Percentiles rank a stretch among this genome's conserved stretches.
Evolutionary conservation across 1,140 invertebrate species (phyloP).

Genomic region (Achroia grisella): DNA sequence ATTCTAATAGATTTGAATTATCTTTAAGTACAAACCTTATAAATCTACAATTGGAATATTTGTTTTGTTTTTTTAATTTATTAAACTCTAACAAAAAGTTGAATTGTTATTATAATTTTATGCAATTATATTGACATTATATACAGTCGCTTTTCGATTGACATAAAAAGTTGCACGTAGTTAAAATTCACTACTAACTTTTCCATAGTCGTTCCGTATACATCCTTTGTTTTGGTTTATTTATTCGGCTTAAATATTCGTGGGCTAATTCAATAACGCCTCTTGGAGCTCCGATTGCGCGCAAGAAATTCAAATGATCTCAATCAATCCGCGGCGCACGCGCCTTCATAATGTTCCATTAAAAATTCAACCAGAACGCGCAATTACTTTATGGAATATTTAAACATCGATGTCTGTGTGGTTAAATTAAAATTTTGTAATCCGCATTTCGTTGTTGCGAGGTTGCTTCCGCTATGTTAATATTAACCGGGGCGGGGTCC

Average conservation of each 20-base stretch:
- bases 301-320: conserved; percentile 60
- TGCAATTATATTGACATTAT: not conserved
- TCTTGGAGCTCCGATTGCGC: conserved; percentile 38
- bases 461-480: conserved; percentile 60
- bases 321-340: conserved; percentile 47
- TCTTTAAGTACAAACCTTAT: too few species aligned
- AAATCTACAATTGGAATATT: too few species aligned
- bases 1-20: too few species aligned
- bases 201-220: conserved; percentile 29
- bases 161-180: conserved; percentile 22
- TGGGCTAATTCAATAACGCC: conserved; percentile 50
- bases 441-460: conserved; percentile 44
- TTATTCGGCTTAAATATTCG: conserved; percentile 51
- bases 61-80: too few species aligned
- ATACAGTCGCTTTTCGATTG: conserved; percentile 6
- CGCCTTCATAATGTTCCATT: conserved; percentile 49
- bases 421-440: conserved; percentile 63
- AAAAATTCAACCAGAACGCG: conserved; percentile 55
- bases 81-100: too few species aligned
- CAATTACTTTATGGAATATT: conserved; percentile 63
- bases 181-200: conserved; percentile 12
- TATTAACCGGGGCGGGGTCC: conserved; percentile 50
- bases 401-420: conserved; percentile 43
- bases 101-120: too few species aligned
- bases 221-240: conserved; percentile 41